phyloP scores from a whole-genome alignment of 2,888 invertebrate genomes.

The Pristionchus japonicus region DNA sequence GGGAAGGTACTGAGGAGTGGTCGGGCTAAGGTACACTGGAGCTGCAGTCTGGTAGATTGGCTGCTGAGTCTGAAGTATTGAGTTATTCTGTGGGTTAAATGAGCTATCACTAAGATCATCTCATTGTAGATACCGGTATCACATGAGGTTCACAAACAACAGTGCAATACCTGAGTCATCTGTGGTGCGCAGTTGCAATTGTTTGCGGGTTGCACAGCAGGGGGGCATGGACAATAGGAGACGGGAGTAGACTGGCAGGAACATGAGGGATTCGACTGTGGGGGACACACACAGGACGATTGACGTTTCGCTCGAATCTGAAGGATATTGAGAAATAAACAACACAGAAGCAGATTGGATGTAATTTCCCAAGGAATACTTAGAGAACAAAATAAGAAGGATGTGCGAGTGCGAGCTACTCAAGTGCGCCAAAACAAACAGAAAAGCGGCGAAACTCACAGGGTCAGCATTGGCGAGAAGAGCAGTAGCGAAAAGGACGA shows the following conservation, averaged over 20 bases:
- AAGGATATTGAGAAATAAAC: background rate
- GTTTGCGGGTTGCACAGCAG: background rate
- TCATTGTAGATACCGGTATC: too few relatives aligned
- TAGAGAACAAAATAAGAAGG: too few relatives aligned
- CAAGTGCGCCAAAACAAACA: too few relatives aligned
- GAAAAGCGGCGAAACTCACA: background rate
- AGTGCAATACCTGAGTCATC: background rate
- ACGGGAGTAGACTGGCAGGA: background rate
- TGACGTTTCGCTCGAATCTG: slow-evolving; percentile 31
- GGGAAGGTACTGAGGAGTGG: background rate
- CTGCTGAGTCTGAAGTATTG: background rate
- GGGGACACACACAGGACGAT: background rate
- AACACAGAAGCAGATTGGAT: too few relatives aligned
- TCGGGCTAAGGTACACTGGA: background rate
- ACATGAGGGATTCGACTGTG: background rate
- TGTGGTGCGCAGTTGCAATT: background rate
- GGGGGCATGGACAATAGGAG: background rate
- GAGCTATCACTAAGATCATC: too few relatives aligned
- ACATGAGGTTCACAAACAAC: too few relatives aligned
- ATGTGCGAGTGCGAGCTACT: too few relatives aligned
- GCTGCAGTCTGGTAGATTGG: background rate
- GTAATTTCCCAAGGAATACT: too few relatives aligned
- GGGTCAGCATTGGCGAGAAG: background rate
- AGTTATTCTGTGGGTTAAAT: too few relatives aligned
- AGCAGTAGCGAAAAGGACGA: background rate